phyloP scores from a whole-genome alignment of 2,888 invertebrate species.

The Drosophila recens region DNA sequence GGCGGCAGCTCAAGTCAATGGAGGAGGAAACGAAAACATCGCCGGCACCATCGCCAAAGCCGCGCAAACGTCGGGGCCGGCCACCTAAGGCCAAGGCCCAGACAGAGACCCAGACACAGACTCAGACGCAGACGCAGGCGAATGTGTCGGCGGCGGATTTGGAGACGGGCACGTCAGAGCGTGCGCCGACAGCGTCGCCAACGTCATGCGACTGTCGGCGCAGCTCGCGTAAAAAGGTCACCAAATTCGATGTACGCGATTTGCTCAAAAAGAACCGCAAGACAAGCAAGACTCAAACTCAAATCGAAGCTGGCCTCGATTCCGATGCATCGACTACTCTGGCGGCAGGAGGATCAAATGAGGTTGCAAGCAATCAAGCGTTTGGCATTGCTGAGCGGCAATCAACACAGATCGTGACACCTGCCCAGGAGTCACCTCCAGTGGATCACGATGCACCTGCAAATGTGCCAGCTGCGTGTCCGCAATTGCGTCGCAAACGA shows the following conservation, averaged over 20 bases:
- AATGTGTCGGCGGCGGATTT: background rate
- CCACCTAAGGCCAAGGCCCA: slow-evolving; percentile 10
- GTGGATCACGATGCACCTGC: no score
- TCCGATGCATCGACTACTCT: slow-evolving; percentile 65
- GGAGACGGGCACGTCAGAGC: background rate
- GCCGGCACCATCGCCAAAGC: background rate
- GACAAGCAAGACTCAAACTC: slow-evolving; percentile 80
- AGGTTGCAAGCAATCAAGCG: slow-evolving; percentile 1
- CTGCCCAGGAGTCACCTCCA: slow-evolving; percentile 9
- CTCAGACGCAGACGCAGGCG: background rate
- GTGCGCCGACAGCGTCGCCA: slow-evolving; percentile 6
- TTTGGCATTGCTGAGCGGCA: slow-evolving; percentile 28
- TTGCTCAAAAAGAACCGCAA: slow-evolving; percentile 82
- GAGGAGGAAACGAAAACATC: slow-evolving; percentile 7
- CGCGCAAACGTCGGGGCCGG: slow-evolving; percentile 21
- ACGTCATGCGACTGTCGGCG: slow-evolving; percentile 76
- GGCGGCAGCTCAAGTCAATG: slow-evolving; percentile 35
- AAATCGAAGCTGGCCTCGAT: slow-evolving; percentile 65
- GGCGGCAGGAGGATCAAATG: background rate
- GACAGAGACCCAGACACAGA: background rate
- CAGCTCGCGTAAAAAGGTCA: slow-evolving; percentile 83
- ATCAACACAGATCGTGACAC: slow-evolving; percentile 59
- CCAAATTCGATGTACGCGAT: slow-evolving; percentile 83
- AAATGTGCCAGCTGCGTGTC: background rate
- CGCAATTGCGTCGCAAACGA: slow-evolving; percentile 42